Base-by-base conservation (phyloP, 1,140 invertebrate genomes). In the Atopsyche davidsoni region DNA sequence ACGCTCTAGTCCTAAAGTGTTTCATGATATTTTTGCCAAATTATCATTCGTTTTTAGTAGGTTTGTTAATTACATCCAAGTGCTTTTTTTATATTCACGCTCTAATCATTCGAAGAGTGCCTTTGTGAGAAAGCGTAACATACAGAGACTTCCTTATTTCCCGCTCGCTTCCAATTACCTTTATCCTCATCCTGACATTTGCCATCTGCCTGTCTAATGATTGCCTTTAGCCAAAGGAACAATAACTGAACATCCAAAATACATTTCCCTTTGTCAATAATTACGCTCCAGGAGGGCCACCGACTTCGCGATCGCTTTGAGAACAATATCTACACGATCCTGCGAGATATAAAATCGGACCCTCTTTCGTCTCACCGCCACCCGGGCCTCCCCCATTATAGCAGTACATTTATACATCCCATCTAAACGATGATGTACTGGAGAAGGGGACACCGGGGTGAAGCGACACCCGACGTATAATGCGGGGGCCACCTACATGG, bases 181-280 rank as follows among this genome's bases (percentile, higher is more conserved):
- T 51, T 51, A 44, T 51, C 41, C 41, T 28, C 2, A 38, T 28
- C 19, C 14, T 41, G 47, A 41, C 43, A 32, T 46, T 46, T 34
- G 24, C n/a, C 14, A 34, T 24, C 46, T 43, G 35, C 35, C 39
- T 32, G 28, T 19, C 25, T 50, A 43, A 50, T 50, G 48, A 50
- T 43, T 43, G 28, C 48, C 25, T 31, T 18, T 19, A 50, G 32
- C 48, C 31, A 28, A 40, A 40, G 31, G 23, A 40, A 55, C 43
- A 45, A 56, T 25, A 43, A 46, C 21, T 42, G 44, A 40, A 57
- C 34, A 49, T 24, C 49, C 17, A 45, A 25, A 46, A 55, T 49
- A 57, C 48, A 52, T 53, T 53, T 57, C 47, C 45, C 53, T 57
- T 57, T 52, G 55, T 57, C 55, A 57, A 57, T 57, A 52, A 52